Evolutionary conservation across 2,797 vertebrate genomes (phyloP).

Genomic region (Erpetoichthys calabaricus): DNA sequence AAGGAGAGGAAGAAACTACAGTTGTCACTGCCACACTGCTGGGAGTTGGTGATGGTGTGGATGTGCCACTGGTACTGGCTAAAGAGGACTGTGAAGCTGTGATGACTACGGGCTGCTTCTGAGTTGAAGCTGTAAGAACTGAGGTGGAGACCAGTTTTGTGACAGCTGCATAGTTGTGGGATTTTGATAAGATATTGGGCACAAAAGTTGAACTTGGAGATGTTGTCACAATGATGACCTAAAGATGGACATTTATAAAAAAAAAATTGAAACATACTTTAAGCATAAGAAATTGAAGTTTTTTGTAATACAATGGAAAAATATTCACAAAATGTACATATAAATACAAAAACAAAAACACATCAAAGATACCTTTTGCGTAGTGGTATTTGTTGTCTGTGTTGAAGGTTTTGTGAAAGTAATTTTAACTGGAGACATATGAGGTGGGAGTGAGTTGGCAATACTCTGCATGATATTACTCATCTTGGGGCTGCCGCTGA

Average conservation of each 20-base stretch:
- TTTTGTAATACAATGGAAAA: no score
- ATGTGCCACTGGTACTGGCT: conserved; percentile 38
- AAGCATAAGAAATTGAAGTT: conserved; percentile 47
- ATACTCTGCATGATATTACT: conserved; percentile 98
- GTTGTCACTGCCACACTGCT: conserved; percentile 74
- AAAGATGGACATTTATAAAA: conserved; percentile 12
- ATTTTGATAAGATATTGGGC: conserved; percentile 96
- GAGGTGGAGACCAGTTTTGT: conserved; percentile 82
- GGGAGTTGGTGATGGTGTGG: conserved; percentile 43
- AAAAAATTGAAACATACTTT: conserved; percentile 53
- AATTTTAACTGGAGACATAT: conserved; percentile 97
- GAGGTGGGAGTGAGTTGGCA: conserved; percentile 89
- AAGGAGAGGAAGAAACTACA: conserved; percentile 75
- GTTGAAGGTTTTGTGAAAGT: conserved; percentile 95
- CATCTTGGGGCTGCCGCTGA: conserved; percentile 91
- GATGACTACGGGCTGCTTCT: conserved; percentile 86
- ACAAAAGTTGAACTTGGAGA: conserved; percentile 96
- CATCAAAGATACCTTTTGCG: conserved; percentile 72
- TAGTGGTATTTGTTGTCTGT: conserved; percentile 83
- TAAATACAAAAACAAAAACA: neutral
- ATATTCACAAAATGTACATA: no score
- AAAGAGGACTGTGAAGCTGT: conserved; percentile 57
- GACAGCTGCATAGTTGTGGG: conserved; percentile 74
- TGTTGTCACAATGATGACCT: conserved; percentile 97
- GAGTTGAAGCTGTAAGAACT: conserved; percentile 66